Base-by-base conservation (phyloP, 1,140 invertebrate genomes). In the Drepana arcuata region DNA sequence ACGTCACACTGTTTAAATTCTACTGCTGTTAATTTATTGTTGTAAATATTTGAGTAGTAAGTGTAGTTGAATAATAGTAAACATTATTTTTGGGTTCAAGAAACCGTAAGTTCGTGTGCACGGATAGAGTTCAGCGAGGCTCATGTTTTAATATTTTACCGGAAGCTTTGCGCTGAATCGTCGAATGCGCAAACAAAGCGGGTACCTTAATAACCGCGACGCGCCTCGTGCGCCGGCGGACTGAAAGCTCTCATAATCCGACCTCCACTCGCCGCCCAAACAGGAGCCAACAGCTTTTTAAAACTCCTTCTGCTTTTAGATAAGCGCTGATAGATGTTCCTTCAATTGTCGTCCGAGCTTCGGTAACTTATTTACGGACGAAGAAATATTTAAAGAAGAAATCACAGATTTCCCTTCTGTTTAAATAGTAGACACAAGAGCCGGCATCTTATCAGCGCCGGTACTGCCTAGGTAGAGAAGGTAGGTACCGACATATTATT, bases 401-500 rank as follows among this genome's bases (percentile, higher is more conserved):
- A n/a, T n/a, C n/a, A n/a, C n/a, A n/a, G n/a, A n/a, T 75, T 72
- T 69, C 50, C 63, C 54, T 67, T 66, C 62, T 73, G 62, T 81
- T 77, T 79, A 77, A 78, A 77, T 69, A 78, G 65, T 59, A 75
- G 73, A 69, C 67, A 65, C 69, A 62, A 56, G 66, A 68, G 69
- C 69, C 54, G 65, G 53, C 58, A 64, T 70, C 64, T 78, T 81
- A 78, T 78, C 73, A 65, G 50, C 61, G 60, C 54, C 50, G 52
- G 48, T 55, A 56, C 59, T 62, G 74, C 65, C 58, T 78, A n/a
- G n/a, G n/a, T n/a, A n/a, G n/a, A n/a, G n/a, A n/a, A n/a, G n/a
- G n/a, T n/a, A n/a, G n/a, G n/a, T n/a, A n/a, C n/a, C n/a, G n/a
- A n/a, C n/a, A n/a, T n/a, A n/a, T n/a, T n/a, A 73, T 77, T 78